Evolutionary conservation across 2,888 invertebrate species (phyloP).

Genomic region (Morpho helenor): DNA sequence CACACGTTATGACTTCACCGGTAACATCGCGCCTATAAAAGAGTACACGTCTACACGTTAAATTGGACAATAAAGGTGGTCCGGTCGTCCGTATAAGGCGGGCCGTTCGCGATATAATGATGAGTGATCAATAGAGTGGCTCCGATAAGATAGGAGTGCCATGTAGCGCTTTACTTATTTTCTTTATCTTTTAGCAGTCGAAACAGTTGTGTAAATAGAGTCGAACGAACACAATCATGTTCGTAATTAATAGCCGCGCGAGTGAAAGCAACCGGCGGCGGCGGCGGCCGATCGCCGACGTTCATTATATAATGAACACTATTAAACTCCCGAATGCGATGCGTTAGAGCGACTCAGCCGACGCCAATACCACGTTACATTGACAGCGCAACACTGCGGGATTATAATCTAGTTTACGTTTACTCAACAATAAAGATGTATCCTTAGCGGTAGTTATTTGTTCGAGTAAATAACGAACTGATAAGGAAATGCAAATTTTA

Average conservation of each 20-base stretch:
- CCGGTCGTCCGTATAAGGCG: slow-evolving; percentile 70
- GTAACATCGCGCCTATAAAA: slow-evolving; percentile 68
- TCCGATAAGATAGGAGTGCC: slow-evolving; percentile 71
- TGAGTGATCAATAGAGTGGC: slow-evolving; percentile 72
- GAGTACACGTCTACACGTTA: slow-evolving; percentile 60
- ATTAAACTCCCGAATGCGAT: slow-evolving; percentile 62
- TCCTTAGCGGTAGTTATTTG: slow-evolving; percentile 19
- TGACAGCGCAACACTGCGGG: slow-evolving; percentile 17
- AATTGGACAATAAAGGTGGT: slow-evolving; percentile 74
- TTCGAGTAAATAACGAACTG: slow-evolving; percentile 20
- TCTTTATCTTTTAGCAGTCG: slow-evolving; percentile 73
- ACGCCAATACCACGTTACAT: slow-evolving; percentile 37
- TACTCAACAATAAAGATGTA: slow-evolving; percentile 18
- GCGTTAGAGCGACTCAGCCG: slow-evolving; percentile 43
- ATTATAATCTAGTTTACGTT: slow-evolving; percentile 19
- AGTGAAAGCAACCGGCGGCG: slow-evolving; percentile 69
- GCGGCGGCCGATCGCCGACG: slow-evolving; percentile 49
- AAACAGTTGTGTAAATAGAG: slow-evolving; percentile 75
- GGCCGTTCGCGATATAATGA: slow-evolving; percentile 69
- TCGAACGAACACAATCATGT: slow-evolving; percentile 65
- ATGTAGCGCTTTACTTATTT: slow-evolving; percentile 59
- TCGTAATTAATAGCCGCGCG: slow-evolving; percentile 67
- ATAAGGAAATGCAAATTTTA: slow-evolving; percentile 9
- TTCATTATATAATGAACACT: slow-evolving; percentile 75
- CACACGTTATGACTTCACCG: slow-evolving; percentile 76